Evolutionary conservation across 2,797 vertebrate genomes (phyloP).

Genomic region (Zalophus californianus): DNA sequence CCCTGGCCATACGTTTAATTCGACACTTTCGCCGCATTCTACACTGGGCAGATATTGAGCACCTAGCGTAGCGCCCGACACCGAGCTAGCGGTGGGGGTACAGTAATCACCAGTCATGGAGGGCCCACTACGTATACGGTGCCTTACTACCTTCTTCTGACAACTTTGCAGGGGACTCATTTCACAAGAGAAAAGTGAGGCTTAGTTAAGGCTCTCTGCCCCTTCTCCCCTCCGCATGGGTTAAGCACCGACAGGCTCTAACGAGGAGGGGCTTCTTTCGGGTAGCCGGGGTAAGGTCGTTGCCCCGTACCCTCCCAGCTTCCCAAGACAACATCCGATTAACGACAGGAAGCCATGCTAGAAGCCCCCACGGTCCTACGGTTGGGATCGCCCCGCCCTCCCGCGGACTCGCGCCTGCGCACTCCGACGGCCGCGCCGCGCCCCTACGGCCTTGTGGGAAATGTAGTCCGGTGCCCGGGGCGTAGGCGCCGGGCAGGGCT

Average conservation of each 20-base stretch:
- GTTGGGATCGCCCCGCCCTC: rapidly evolving
- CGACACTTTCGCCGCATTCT: neutral
- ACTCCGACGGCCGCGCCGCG: rapidly evolving
- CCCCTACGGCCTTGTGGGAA: constrained; percentile 57
- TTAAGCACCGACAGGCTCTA: neutral
- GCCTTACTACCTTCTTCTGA: neutral
- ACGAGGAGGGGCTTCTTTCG: rapidly evolving
- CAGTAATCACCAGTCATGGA: neutral
- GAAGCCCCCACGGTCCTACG: rapidly evolving
- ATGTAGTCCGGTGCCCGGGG: constrained; percentile 20
- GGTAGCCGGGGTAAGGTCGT: rapidly evolving
- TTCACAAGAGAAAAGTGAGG: neutral
- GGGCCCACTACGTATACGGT: rapidly evolving
- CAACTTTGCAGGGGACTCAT: neutral
- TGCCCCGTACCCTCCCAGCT: rapidly evolving
- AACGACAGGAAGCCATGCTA: rapidly evolving
- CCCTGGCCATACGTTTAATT: neutral
- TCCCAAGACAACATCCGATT: rapidly evolving
- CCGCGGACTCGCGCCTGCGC: neutral
- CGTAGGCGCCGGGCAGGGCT: neutral
- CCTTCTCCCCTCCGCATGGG: rapidly evolving
- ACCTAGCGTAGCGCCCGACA: too few relatives aligned
- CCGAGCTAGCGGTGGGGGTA: too few relatives aligned
- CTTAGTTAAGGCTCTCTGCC: neutral
- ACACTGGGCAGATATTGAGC: neutral